Evolutionary conservation across 2,888 invertebrate genomes (phyloP).

Genomic region (Dusona sp.): DNA sequence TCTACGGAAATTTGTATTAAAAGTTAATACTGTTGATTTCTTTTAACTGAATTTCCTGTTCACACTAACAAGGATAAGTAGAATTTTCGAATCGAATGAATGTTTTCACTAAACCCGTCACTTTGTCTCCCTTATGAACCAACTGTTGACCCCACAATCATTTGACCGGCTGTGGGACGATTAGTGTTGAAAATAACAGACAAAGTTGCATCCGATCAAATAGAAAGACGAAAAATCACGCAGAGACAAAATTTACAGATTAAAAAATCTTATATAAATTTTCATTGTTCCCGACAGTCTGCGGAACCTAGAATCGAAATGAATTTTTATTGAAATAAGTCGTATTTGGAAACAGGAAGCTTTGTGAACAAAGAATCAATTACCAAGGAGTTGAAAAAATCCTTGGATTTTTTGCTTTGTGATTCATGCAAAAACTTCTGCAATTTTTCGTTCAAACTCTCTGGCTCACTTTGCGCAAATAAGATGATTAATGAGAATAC

Average conservation of each 20-base stretch:
- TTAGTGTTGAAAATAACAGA: background rate
- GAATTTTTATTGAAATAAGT: background rate
- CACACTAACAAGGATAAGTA: background rate
- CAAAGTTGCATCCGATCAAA: background rate
- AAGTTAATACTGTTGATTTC: no score
- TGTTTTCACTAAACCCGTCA: background rate
- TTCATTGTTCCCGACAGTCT: background rate
- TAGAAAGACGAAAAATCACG: background rate
- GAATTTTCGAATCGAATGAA: background rate
- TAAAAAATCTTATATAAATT: background rate
- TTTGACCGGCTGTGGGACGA: background rate
- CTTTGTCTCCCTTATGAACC: background rate
- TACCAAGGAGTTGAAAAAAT: background rate
- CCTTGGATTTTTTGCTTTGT: background rate
- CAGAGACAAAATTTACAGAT: background rate
- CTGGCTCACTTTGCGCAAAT: background rate
- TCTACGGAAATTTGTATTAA: no score
- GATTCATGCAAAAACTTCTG: background rate
- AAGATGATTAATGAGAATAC: constrained; percentile 12
- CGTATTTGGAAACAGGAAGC: background rate
- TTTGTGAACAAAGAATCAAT: background rate
- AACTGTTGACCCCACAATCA: background rate
- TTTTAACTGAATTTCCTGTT: no score
- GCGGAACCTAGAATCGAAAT: background rate
- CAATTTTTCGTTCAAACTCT: background rate